Percentiles rank a stretch among this genome's conserved stretches.
Evolutionary conservation across 2,113 vertebrate species (phyloP).

Genomic region (Brachyhypopomus occidentalis): DNA sequence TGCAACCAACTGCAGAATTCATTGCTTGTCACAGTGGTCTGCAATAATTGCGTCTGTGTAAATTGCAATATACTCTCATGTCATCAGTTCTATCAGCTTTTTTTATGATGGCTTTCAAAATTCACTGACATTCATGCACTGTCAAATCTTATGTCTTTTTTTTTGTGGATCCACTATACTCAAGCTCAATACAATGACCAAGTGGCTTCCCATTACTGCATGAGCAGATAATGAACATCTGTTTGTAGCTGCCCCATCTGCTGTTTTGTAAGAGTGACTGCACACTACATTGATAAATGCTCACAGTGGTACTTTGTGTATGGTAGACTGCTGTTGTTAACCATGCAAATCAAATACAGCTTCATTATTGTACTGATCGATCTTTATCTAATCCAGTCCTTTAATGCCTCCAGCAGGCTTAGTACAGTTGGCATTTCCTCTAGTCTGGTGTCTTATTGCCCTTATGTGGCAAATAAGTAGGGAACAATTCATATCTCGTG

Average conservation of each 20-base stretch:
- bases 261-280: constrained; percentile 29
- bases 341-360: background rate
- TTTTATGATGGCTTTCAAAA: constrained; percentile 64
- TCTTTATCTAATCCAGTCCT: background rate
- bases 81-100: constrained; percentile 70
- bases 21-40: constrained; percentile 68
- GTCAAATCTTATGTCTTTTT: constrained; percentile 53
- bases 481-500: too few species aligned
- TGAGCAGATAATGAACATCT: constrained; percentile 34
- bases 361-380: background rate
- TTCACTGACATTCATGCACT: constrained; percentile 53
- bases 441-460: too few species aligned
- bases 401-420: too few species aligned
- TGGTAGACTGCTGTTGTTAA: constrained; percentile 2
- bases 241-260: constrained; percentile 34
- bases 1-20: constrained; percentile 68
- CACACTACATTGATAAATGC: constrained; percentile 8
- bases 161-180: constrained; percentile 17
- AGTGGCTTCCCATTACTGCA: constrained; percentile 31
- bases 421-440: too few species aligned
- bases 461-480: too few species aligned
- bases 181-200: constrained; percentile 32
- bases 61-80: constrained; percentile 71
- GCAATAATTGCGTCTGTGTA: constrained; percentile 71
- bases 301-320: background rate